A percentile compares a stretch with the other conserved stretches of the same genome.
Conservation (phyloP, 1,140 invertebrate species). For the Bemisia tabaci region DNA sequence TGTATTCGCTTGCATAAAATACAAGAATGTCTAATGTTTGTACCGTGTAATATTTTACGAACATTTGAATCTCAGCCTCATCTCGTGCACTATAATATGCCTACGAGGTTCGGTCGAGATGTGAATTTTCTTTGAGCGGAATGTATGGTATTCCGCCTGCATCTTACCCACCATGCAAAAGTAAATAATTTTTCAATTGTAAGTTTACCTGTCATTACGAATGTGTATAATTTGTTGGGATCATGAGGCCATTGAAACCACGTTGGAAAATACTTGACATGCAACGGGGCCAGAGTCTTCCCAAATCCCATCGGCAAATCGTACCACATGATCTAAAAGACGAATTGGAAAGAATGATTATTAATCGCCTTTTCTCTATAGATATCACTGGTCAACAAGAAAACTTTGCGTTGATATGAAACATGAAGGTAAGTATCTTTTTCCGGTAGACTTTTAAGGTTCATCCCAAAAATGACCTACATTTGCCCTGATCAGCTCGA, state of each 20-base stretch:
- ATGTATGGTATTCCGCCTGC: too few relatives aligned
- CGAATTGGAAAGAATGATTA: background rate
- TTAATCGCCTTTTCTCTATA: background rate
- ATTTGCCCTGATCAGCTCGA: background rate
- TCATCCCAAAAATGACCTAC: background rate
- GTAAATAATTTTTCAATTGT: too few relatives aligned
- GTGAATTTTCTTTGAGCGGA: too few relatives aligned
- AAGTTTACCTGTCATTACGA: background rate
- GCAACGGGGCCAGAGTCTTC: background rate
- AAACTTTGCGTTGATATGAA: background rate
- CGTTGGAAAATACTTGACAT: background rate
- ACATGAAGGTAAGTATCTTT: too few relatives aligned
- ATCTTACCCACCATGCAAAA: too few relatives aligned
- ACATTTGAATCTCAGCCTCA: too few relatives aligned
- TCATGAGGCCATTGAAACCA: background rate
- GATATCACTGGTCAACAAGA: background rate
- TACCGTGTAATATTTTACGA: too few relatives aligned
- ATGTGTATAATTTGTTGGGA: background rate
- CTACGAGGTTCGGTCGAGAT: too few relatives aligned
- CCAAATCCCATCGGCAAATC: background rate
- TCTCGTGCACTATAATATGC: too few relatives aligned
- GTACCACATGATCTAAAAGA: background rate
- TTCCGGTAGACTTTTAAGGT: too few relatives aligned
- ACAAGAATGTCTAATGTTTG: too few relatives aligned
- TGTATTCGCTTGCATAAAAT: too few relatives aligned